Evolutionary conservation across 2,797 vertebrate genomes (phyloP), one percentile per base, ranked within the genome.

Genomic region (Pantherophis alleghaniensis): DNA sequence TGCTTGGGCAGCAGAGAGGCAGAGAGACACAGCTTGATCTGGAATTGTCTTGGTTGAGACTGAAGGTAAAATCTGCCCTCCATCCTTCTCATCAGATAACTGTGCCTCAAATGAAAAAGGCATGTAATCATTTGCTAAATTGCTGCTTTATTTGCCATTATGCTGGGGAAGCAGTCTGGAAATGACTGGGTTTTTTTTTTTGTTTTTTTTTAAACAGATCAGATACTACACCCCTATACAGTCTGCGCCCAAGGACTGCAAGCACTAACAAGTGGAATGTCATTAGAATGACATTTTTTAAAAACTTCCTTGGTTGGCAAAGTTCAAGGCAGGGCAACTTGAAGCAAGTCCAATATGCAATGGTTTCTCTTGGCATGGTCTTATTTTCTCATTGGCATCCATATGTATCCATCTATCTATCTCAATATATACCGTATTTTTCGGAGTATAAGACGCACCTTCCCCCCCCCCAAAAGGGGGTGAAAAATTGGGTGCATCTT

Each of bases 71-170:
- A 91, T 92, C 93, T 94, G 10, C 60, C 60, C 60, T 11, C 24
- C 60, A 63, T 3, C 22, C 22, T 9, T 61, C 60, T 66, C 63
- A 66, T 66, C 63, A 13, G 24, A 94, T 95, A 96, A 95, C 92
- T 96, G 60, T 90, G 92, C 92, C 94, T 95, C 93, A 96, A 94
- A 95, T 95, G 94, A 93, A 16, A 94, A 94, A 96, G 89, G 51
- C 93, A 94, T 94, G 57, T 86, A 91, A 56, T 74, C 0, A 0
- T 93, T 93, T 94, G 89, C 89, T 61, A 94, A 92, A 69, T 59
- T 61, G 16, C 94, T 59, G 13, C 26, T 22, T 56, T 47, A 12
- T 83, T 95, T 88, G 94, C 92, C 90, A 90, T 96, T 96, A 93
- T 95, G 83, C 93, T 63, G 59, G 91, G 42, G 91, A 92, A 94